phyloP scores from a whole-genome alignment of 2,797 vertebrate genomes.

The Lepilemur ruficaudatus region DNA sequence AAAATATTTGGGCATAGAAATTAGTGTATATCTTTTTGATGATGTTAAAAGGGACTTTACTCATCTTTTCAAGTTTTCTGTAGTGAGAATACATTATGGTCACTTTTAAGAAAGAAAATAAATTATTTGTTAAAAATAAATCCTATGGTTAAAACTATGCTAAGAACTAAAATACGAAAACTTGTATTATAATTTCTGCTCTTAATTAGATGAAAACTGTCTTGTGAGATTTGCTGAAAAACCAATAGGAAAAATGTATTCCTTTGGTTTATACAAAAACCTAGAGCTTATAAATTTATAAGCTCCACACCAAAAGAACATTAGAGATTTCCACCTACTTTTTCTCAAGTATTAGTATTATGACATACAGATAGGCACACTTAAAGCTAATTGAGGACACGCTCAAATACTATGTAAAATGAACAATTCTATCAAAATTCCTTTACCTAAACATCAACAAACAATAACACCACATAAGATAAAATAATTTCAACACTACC shows the following conservation, averaged over 20 bases:
- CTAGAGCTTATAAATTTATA: background rate
- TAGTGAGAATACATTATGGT: background rate
- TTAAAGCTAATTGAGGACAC: background rate
- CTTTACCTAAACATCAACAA: background rate
- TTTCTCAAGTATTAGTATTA: background rate
- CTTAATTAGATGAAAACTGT: background rate
- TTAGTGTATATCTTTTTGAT: background rate
- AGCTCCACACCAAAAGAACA: background rate
- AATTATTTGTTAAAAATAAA: background rate
- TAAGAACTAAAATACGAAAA: background rate
- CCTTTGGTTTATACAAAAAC: background rate
- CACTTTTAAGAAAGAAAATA: background rate
- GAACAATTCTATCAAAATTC: background rate
- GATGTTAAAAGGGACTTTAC: background rate
- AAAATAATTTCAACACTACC: slow-evolving; percentile 81
- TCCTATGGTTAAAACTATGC: background rate
- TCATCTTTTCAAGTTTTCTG: background rate
- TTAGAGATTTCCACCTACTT: background rate
- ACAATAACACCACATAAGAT: background rate
- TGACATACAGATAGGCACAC: background rate
- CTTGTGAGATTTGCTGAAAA: background rate
- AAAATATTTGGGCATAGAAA: background rate
- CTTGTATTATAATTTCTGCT: background rate
- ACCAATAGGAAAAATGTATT: background rate
- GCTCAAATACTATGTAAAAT: background rate